Evolutionary conservation across 2,797 vertebrate genomes (phyloP).

Genomic region (Pogoniulus pusillus): DNA sequence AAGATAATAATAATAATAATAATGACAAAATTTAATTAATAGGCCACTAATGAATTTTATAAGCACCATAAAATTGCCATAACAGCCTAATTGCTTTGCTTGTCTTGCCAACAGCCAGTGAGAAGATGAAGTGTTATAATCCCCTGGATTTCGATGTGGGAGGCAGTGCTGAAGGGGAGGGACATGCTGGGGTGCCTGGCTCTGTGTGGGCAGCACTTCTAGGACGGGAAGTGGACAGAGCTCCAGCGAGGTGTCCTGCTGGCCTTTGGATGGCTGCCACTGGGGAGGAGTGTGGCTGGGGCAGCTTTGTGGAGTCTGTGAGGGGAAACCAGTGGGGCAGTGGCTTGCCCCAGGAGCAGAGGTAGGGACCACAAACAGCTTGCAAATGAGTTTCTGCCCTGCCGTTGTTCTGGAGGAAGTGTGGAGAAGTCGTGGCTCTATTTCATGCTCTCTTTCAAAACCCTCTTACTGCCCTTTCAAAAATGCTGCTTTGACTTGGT

Average conservation of each 20-base stretch:
- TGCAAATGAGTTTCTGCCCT: not conserved
- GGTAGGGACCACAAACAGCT: rapidly evolving
- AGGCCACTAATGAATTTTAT: conserved; percentile 39
- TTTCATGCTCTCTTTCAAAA: not conserved
- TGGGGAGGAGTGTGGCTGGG: not conserved
- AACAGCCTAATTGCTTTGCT: conserved; percentile 52
- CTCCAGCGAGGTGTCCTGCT: rapidly evolving
- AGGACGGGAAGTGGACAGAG: rapidly evolving
- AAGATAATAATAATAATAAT: conserved; percentile 22
- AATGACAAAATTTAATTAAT: conserved; percentile 56
- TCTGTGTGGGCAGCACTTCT: not conserved
- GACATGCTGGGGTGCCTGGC: not conserved
- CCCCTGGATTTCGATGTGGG: not conserved
- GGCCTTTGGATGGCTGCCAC: not conserved
- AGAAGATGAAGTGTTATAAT: conserved; percentile 8
- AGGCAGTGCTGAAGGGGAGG: not conserved
- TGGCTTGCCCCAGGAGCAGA: rapidly evolving
- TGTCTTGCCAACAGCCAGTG: conserved; percentile 22
- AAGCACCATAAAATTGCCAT: conserved; percentile 62
- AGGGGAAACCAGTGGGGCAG: rapidly evolving
- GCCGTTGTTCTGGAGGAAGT: not conserved
- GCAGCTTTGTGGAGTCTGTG: rapidly evolving
- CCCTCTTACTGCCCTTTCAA: not conserved
- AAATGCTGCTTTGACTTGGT: not conserved
- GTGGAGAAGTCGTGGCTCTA: not conserved